Evolutionary conservation across 2,888 invertebrate species (phyloP).

Genomic region (Tipula confusa): DNA sequence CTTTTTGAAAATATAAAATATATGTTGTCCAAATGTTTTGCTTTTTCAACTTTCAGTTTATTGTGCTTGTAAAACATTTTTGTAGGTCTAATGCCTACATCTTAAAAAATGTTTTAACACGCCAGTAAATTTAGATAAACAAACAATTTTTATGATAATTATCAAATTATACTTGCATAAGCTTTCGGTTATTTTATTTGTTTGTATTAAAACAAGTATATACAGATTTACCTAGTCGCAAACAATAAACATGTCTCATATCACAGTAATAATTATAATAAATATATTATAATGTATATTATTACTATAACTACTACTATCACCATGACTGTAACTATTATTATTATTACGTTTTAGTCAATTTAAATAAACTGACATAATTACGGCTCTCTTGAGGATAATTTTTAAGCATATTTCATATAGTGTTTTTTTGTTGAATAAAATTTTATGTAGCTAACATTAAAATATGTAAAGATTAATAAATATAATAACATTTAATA

Average conservation of each 20-base stretch:
- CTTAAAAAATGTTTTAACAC: neutral
- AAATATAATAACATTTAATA: neutral
- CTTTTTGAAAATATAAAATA: too few species aligned
- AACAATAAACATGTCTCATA: neutral
- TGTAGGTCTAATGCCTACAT: neutral
- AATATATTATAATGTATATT: neutral
- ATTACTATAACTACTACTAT: neutral
- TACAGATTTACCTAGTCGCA: neutral
- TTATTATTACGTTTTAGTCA: slow-evolving; percentile 8
- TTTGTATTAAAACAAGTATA: neutral
- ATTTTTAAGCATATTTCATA: neutral
- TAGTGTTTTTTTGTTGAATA: neutral
- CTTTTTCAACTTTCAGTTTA: too few species aligned
- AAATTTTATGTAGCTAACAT: neutral
- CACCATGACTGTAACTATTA: neutral
- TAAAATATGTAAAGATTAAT: neutral
- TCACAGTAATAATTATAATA: neutral
- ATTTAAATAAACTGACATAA: slow-evolving; percentile 12
- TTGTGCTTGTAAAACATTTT: neutral
- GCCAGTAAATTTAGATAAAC: too few species aligned
- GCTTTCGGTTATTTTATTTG: neutral
- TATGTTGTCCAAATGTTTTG: neutral
- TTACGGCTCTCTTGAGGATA: neutral
- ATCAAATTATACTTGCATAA: neutral
- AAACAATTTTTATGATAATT: neutral